Evolutionary conservation across 2,797 vertebrate species (phyloP), one percentile per base, ranked within the genome.

Genomic region (Acrossocheilus fasciatus): DNA sequence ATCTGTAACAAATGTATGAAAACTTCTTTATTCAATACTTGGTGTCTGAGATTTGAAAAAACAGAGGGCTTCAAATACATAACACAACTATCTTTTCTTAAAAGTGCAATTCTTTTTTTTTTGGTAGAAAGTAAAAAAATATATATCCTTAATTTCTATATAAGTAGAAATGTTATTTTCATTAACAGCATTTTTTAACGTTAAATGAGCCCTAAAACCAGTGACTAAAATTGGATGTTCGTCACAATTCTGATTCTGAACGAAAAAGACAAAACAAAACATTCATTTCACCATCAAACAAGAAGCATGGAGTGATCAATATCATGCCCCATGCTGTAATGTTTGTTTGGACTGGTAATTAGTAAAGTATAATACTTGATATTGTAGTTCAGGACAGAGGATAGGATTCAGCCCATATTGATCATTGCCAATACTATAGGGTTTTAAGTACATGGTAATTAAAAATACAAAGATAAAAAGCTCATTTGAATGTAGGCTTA

Each of bases 81-180:
- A 94, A 92, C 90, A 94, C 93, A 94, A 93, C 92, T 94, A 85
- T 91, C 59, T 87, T 86, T 87, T 92, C 93, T 93, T 94, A 93
- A 95, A 96, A 96, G 95, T 96, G 95, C 95, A 96, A 95, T 87
- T 87, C 47, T 73, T 87, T 95, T 95, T 30, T 93, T 94, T 95
- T 94, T 95, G 89, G 93, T 94, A 92, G 93, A 86, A 86, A 95
- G 94, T 96, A 95, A 94, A 96, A 96, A 96, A 96, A 96, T 96
- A 96, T 95, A 95, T 95, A 94, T 96, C 91, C 92, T 93, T 95
- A 94, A 93, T 94, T 95, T 92, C 91, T 94, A 95, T 95, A 94
- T 92, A 95, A 95, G 95, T 96, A 96, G 93, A 96, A 96, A 95
- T 94, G 93, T 95, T 94, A 93, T 94, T 93, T 91, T 93, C 95